phyloP scores from a whole-genome alignment of 1,140 invertebrate species.

The Papilio xuthus region DNA sequence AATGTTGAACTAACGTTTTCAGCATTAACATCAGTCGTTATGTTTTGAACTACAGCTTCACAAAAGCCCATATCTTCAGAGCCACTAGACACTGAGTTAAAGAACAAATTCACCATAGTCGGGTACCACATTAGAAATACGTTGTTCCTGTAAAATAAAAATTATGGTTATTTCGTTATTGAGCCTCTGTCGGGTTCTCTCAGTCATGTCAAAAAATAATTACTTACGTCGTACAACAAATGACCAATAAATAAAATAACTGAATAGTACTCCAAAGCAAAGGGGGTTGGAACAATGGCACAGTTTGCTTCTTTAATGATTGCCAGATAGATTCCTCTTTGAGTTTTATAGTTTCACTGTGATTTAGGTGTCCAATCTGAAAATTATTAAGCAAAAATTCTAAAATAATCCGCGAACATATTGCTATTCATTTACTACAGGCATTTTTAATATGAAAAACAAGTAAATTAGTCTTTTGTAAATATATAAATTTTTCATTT shows the following conservation, averaged over 20 bases:
- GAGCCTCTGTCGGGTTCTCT: too few relatives aligned
- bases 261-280: slow-evolving; percentile 50
- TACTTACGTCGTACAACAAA: slow-evolving; percentile 55
- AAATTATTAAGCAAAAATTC: background rate
- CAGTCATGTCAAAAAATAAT: background rate
- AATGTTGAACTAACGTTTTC: slow-evolving; percentile 25
- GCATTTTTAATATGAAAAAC: background rate
- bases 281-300: slow-evolving; percentile 52
- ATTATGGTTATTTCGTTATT: background rate
- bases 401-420: background rate
- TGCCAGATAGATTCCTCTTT: slow-evolving; percentile 43
- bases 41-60: slow-evolving; percentile 40
- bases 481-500: too few relatives aligned
- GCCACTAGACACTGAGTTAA: slow-evolving; percentile 44
- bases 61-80: slow-evolving; percentile 46
- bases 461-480: background rate
- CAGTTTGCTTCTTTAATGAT: slow-evolving; percentile 46
- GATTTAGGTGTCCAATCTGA: slow-evolving; percentile 43
- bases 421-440: background rate
- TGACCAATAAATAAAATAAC: slow-evolving; percentile 49
- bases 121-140: slow-evolving; percentile 59
- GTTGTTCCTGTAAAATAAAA: slow-evolving; percentile 54
- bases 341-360: background rate
- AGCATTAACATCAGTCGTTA: background rate
- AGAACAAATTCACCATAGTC: slow-evolving; percentile 57